Conservation (phyloP, 2,113 vertebrate species). For the Anolis carolinensis region DNA sequence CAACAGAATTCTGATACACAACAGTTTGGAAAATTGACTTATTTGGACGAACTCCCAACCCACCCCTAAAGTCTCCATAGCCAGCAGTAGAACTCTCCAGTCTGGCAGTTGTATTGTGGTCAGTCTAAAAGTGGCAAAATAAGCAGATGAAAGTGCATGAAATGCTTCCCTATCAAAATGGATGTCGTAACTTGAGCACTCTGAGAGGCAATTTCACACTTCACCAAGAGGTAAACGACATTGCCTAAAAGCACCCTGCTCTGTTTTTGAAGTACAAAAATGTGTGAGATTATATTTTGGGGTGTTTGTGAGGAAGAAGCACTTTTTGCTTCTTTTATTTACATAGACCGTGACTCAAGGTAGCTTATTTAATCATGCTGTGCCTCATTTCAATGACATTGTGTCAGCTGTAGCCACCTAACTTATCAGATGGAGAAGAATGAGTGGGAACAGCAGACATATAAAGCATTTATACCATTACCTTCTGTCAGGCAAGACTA, state of each 20-base stretch:
- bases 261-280: background rate
- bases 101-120: background rate
- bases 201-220: slow-evolving; percentile 35
- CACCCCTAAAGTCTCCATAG: too few relatives aligned
- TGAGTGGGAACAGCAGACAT: background rate
- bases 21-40: background rate
- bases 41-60: background rate
- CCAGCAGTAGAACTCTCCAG: too few relatives aligned
- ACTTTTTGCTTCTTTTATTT: background rate
- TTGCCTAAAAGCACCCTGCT: slow-evolving; percentile 18
- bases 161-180: slow-evolving; percentile 12
- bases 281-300: background rate
- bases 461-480: background rate
- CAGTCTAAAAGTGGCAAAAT: background rate
- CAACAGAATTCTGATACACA: background rate
- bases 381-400: background rate
- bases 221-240: slow-evolving; percentile 19
- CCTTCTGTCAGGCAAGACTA: background rate
- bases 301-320: background rate
- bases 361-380: slow-evolving; percentile 1
- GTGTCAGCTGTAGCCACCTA: background rate
- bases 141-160: background rate
- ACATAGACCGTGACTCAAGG: background rate
- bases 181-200: slow-evolving; percentile 6
- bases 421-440: slow-evolving; percentile 12